Percentiles rank a stretch among this genome's conserved stretches.
Evolutionary conservation across 1,140 invertebrate genomes (phyloP).

Genomic region (Neoseiulus cucumeris): DNA sequence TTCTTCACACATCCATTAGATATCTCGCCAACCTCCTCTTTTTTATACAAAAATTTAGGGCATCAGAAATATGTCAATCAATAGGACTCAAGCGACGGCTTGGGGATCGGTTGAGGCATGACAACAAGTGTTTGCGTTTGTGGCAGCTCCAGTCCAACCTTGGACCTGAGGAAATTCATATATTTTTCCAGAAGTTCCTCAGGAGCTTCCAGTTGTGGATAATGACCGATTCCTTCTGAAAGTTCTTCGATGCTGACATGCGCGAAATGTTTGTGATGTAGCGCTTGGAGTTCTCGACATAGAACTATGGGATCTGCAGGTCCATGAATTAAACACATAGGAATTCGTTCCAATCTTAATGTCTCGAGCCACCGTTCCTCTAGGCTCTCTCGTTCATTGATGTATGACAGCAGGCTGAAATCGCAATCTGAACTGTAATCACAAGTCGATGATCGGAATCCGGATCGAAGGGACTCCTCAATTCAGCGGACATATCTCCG

Average conservation of each 20-base stretch:
- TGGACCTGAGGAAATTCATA: background rate
- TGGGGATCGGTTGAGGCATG: too few relatives aligned
- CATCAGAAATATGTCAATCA: too few relatives aligned
- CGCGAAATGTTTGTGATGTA: background rate
- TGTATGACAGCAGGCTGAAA: constrained; percentile 15
- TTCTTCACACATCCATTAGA: too few relatives aligned
- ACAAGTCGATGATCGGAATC: too few relatives aligned
- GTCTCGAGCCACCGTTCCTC: constrained; percentile 25
- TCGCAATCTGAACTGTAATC: too few relatives aligned
- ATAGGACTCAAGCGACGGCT: too few relatives aligned
- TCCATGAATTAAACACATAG: constrained; percentile 24
- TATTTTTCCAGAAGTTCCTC: constrained; percentile 11
- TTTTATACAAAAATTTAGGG: too few relatives aligned
- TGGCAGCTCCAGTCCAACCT: background rate
- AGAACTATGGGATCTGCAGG: constrained; percentile 22
- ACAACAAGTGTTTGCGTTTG: too few relatives aligned
- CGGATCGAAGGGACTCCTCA: too few relatives aligned
- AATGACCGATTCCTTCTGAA: constrained; percentile 18
- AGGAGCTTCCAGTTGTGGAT: constrained; percentile 19
- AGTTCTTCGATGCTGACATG: constrained; percentile 13
- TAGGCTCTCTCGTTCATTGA: constrained; percentile 19
- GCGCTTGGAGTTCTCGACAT: background rate
- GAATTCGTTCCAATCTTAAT: constrained; percentile 21
- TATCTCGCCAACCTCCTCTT: too few relatives aligned
- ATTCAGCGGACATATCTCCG: too few relatives aligned